A percentile compares a stretch with the other conserved stretches of the same genome.
Conservation (phyloP, 2,797 vertebrate species). For the Artibeus jamaicensis region DNA sequence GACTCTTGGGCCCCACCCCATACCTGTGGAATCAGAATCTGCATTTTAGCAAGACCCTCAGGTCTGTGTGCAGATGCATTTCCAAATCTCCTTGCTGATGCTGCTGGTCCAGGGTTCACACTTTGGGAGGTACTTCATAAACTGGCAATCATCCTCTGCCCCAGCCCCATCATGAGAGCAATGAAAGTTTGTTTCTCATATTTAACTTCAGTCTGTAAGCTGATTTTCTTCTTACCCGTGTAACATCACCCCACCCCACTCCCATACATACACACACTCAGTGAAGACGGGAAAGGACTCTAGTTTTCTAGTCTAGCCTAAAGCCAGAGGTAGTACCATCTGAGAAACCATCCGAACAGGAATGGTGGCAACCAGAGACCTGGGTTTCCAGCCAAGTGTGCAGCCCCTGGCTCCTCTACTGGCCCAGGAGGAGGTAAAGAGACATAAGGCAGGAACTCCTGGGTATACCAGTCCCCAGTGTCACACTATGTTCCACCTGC, state of each 20-base stretch:
- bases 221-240: background rate
- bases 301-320: background rate
- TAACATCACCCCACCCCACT: accelerated
- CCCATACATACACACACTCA: background rate
- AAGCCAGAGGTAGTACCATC: background rate
- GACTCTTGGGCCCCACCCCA: background rate
- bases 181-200: background rate
- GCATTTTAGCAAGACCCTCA: background rate
- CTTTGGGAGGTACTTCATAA: background rate
- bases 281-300: background rate
- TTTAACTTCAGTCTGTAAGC: background rate
- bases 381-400: background rate
- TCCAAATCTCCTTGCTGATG: background rate
- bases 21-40: background rate
- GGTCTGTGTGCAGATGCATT: background rate
- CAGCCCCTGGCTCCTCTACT: background rate
- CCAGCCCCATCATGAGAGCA: background rate
- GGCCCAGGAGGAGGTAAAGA: background rate
- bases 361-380: background rate
- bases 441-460: background rate
- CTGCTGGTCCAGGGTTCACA: background rate
- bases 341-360: background rate
- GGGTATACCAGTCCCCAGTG: background rate
- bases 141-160: background rate
- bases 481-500: background rate